Conservation (phyloP, 1,140 invertebrate species). For the Luehdorfia chinensis region DNA sequence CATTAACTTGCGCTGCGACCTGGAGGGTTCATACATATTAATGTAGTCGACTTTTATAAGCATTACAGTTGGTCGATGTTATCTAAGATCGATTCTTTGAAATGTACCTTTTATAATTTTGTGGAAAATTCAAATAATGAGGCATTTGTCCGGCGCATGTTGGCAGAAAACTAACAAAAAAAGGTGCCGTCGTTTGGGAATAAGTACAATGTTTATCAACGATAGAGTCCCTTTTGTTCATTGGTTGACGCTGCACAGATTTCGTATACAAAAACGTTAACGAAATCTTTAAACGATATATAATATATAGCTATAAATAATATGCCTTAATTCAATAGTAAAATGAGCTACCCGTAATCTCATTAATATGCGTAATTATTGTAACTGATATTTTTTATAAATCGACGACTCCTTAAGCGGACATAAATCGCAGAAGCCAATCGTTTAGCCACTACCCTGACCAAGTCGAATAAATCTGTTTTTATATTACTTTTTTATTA, state of each 20-base stretch:
- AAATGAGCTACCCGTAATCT: no score
- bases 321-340: no score
- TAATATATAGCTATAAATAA: no score
- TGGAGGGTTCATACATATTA: conserved; percentile 1
- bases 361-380: no score
- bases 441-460: no score
- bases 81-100: conserved; percentile 8
- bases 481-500: no score
- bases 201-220: conserved; percentile 3
- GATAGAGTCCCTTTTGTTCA: conserved; percentile 8
- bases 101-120: background rate
- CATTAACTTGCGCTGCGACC: background rate
- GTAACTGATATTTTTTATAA: background rate
- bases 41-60: conserved; percentile 3
- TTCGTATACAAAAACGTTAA: background rate
- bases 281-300: background rate
- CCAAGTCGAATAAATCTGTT: no score
- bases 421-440: no score
- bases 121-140: conserved; percentile 1
- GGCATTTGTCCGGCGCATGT: background rate
- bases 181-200: background rate
- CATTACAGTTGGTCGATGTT: background rate
- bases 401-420: no score
- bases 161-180: conserved; percentile 5
- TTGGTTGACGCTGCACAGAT: background rate